Conservation (phyloP, 2,888 invertebrate genomes). For the Pediacus dermestoides region DNA sequence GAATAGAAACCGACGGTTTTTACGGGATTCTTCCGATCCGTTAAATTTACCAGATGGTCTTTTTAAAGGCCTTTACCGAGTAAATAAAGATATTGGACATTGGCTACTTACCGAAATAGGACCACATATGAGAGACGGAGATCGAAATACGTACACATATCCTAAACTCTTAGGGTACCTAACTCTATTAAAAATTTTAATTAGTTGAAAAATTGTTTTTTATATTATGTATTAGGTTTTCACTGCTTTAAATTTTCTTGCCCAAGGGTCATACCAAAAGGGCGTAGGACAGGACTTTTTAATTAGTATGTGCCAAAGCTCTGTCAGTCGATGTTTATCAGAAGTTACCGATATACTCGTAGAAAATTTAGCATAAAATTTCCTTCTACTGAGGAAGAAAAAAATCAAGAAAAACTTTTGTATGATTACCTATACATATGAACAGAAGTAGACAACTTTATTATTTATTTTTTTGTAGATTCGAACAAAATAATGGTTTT, state of each 20-base stretch:
- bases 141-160: background rate
- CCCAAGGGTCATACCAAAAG: background rate
- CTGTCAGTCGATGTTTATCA: background rate
- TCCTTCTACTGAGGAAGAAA: background rate
- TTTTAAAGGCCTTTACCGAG: background rate
- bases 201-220: background rate
- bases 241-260: background rate
- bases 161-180: too few species aligned
- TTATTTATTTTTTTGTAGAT: too few species aligned
- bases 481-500: too few species aligned
- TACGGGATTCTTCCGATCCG: too few species aligned
- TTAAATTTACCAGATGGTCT: background rate
- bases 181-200: background rate
- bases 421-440: too few species aligned
- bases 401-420: background rate
- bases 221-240: conserved; percentile 1
- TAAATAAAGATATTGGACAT: background rate
- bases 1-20: too few species aligned
- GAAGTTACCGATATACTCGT: background rate
- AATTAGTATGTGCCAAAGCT: background rate
- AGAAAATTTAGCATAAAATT: conserved; percentile 1
- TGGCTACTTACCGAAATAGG: background rate
- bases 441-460: too few species aligned
- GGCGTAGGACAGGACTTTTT: background rate
- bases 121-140: conserved; percentile 2